Evolutionary conservation across 2,113 vertebrate genomes (phyloP), one percentile per base, ranked within the genome.

Genomic region (Erinaceus europaeus): DNA sequence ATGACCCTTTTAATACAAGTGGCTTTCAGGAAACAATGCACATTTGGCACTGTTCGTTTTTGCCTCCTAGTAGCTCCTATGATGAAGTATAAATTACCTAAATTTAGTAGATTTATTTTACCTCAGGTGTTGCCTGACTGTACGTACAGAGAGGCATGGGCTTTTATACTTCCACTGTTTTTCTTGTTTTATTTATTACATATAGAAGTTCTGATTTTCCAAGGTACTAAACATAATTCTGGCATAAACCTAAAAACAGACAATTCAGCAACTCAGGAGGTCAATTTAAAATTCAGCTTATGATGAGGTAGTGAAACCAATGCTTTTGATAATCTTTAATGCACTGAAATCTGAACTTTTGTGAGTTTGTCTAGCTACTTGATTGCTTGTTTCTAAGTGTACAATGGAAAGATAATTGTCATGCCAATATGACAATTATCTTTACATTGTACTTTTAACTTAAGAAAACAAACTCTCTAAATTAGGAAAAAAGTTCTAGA

Each of bases 41-140:
- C 9, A 38, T 21, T n/a, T 25, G 9, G 3, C 1, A 9, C 8
- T 29, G 0, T 23, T 52, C 4, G 11, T 32, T 53, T 15, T 34
- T 2, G n/a, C 3, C 23, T 20, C 6, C 1, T 12, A 13, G 32
- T 2, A 57, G 23, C 53, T 65, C 20, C 57, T 17, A 4, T n/a
- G 11, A 53, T 5, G 6, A 44, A 76, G 29, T 78, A 32, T 50
- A 29, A 59, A 69, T 13, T 52, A 17, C 1, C 1, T 38, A 11
- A 18, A 18, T 76, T 86, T 36, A 40, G 6, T 59, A 9, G 17
- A 32, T 73, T 34, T 57, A 25, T 86, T 61, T 83, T 40, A 2
- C 14, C 57, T 52, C 32, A 5, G 42, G 21, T 55, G 11, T 7
- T 15, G 55, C 73, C 38, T 11, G 21, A 76, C 9, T 5, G 52